Conservation (phyloP, 2,113 vertebrate species). For the Halcyon malimbica region DNA sequence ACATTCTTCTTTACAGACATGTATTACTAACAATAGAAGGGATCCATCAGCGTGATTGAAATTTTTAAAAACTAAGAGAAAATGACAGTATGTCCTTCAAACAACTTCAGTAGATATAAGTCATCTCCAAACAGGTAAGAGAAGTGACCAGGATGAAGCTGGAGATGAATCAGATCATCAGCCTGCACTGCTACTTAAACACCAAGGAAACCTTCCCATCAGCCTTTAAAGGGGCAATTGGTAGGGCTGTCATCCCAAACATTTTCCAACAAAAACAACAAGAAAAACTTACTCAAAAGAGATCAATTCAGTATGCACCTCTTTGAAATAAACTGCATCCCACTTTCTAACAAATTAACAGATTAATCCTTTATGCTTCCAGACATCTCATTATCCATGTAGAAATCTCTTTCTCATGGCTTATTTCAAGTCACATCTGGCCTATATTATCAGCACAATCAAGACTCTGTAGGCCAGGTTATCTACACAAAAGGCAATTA, state of each 20-base stretch:
- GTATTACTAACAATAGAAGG: not conserved
- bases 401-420: not conserved
- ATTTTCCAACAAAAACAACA: not conserved
- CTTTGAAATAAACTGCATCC: not conserved
- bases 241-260: not conserved
- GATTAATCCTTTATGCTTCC: not conserved
- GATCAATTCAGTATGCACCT: not conserved
- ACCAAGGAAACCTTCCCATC: not conserved
- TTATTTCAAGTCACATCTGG: conserved; percentile 42
- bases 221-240: not conserved
- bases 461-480: not conserved
- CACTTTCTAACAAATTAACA: not conserved
- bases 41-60: not conserved
- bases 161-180: not conserved
- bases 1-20: not conserved
- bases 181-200: not conserved
- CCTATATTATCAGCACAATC: not conserved
- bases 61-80: not conserved
- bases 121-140: not conserved
- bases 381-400: not conserved
- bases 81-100: not conserved
- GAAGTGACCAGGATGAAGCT: not conserved
- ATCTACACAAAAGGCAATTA: conserved; percentile 41
- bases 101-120: rapidly evolving
- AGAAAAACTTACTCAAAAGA: not conserved